Base-by-base conservation (phyloP, 1,140 invertebrate genomes). In the Phenacoccus solenopsis region DNA sequence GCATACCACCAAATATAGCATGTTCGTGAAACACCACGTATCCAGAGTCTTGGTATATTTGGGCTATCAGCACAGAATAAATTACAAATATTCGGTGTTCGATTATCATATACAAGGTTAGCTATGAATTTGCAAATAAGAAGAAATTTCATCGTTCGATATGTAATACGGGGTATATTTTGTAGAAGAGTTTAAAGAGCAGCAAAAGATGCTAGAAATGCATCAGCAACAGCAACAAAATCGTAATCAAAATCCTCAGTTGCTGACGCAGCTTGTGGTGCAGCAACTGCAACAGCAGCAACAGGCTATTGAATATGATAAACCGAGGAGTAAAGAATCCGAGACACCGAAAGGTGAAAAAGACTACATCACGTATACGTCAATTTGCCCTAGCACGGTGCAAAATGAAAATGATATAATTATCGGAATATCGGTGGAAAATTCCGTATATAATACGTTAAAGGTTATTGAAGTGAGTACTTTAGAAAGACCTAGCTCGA, bases 1-100 rank as follows among this genome's bases (percentile, higher is more conserved):
- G 76, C 86, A 88, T 76, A 86, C 83, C 72, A 88, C 87, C 32
- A 84, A 86, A 73, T 88, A 87, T 76, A 85, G 86, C 21, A 81
- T 83, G 67, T 88, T 83, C 75, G 87, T 89, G 28, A 89, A 89
- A 75, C 85, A 88, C 76, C 86, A 89, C 75, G 87, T 87, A 0
- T 85, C 87, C 1, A 76, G 86, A 70, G 83, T 86, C 20, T 80
- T 89, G 1, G 85, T 89, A 27, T 82, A 82, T 72, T 74, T 82
- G 16, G 81, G 81, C 24, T 79, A 82, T 21, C 80, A 81, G 61
- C 79, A 81, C 72, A 68, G 81, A 7, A 80, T 81, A 69, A 81
- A 80, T 69, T 75, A 64, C 25, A 64, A 64, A 64, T 64, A 64
- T 64, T 64, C 59, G 2, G 59, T 64, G 21, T 64, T 64, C 59